These are phyloP conservation scores for Stigmatopora argus DNA, from an alignment of 2,113 vertebrate genomes.

Conservation along the genomic window DNA sequence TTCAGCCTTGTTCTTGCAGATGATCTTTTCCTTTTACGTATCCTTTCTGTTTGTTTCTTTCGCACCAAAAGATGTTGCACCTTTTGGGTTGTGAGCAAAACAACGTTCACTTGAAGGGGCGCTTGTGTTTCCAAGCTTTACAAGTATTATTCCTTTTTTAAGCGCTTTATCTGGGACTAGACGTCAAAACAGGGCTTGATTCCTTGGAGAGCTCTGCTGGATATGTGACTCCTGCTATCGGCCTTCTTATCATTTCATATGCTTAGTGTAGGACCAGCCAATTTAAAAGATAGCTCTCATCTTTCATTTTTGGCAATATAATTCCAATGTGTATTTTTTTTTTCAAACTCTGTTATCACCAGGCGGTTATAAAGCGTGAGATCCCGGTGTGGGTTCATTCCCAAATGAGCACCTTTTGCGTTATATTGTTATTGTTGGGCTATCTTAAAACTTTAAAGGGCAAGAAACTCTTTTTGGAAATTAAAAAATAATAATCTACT, in stretches of 20 bases:
- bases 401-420: slow-evolving; percentile 16
- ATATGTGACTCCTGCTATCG: slow-evolving; percentile 29
- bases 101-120: neutral
- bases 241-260: slow-evolving; percentile 48
- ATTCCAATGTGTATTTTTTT: slow-evolving; percentile 43
- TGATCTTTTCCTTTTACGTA: neutral
- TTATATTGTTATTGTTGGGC: slow-evolving; percentile 9
- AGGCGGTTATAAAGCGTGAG: slow-evolving; percentile 22
- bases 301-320: slow-evolving; percentile 34
- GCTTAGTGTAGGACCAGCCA: slow-evolving; percentile 35
- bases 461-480: neutral
- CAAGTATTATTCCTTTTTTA: slow-evolving; percentile 22
- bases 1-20: neutral
- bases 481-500: neutral
- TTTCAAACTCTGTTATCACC: slow-evolving; percentile 22
- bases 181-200: slow-evolving; percentile 29
- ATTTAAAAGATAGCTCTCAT: slow-evolving; percentile 30
- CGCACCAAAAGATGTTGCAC: neutral
- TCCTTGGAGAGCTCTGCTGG: slow-evolving; percentile 25
- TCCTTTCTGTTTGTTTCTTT: neutral
- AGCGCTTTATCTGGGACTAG: slow-evolving; percentile 35
- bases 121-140: slow-evolving; percentile 33
- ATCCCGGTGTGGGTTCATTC: slow-evolving; percentile 2
- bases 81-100: neutral
- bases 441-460: slow-evolving; percentile 3